Evolutionary conservation across 2,888 invertebrate genomes (phyloP).

Genomic region (Napeogenes inachia): DNA sequence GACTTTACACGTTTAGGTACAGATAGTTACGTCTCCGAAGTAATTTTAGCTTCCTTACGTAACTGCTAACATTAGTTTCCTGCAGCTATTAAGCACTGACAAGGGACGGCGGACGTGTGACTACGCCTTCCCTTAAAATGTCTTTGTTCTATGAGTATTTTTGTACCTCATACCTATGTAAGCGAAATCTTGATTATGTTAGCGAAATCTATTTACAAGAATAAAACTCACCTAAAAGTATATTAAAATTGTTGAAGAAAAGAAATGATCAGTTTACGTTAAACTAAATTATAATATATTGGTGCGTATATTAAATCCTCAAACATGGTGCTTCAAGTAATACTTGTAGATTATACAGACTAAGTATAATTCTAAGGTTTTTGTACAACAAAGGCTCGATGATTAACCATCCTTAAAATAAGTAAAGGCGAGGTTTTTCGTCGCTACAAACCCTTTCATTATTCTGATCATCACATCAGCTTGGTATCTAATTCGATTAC

Average conservation of each 20-base stretch:
- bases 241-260: no score
- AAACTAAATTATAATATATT: no score
- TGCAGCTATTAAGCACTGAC: constrained; percentile 12
- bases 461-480: constrained; percentile 21
- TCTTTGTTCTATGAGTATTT: constrained; percentile 1
- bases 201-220: no score
- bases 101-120: constrained; percentile 7
- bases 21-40: constrained; percentile 12
- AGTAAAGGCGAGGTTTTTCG: constrained; percentile 2
- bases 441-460: constrained; percentile 16
- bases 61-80: constrained; percentile 13
- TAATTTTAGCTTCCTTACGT: constrained; percentile 8
- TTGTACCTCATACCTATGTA: not conserved
- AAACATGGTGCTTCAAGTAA: no score
- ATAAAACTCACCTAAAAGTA: no score
- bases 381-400: not conserved
- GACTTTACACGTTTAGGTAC: constrained; percentile 5
- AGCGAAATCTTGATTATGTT: not conserved
- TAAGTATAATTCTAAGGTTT: not conserved
- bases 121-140: constrained; percentile 9
- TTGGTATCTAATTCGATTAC: constrained; percentile 40
- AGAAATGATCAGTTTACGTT: no score
- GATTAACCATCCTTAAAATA: constrained; percentile 1
- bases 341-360: not conserved
- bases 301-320: no score